phyloP scores from a whole-genome alignment of 2,888 invertebrate species.

The Nasonovia ribisnigri region DNA sequence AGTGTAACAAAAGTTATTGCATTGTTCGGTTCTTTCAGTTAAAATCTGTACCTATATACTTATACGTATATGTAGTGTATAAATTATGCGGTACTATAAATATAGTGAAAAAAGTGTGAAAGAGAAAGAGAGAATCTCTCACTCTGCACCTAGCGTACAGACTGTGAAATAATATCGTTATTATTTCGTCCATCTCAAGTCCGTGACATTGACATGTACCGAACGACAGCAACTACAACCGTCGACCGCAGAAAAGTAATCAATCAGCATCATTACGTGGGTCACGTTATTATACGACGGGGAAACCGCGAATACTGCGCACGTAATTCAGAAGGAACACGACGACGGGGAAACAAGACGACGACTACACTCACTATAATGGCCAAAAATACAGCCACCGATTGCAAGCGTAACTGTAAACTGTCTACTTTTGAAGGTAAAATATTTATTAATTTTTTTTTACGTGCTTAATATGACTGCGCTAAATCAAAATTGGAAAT shows the following conservation, averaged over 20 bases:
- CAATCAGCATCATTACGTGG: conserved; percentile 27
- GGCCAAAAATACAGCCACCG: neutral
- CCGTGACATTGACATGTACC: conserved; percentile 44
- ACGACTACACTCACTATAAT: neutral
- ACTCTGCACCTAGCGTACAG: neutral
- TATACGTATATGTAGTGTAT: neutral
- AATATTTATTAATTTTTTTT: neutral
- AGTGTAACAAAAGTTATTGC: no score
- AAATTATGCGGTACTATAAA: neutral
- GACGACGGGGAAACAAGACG: neutral
- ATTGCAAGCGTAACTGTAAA: neutral
- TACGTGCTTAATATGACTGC: neutral
- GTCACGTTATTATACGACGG: conserved; percentile 18
- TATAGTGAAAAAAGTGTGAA: neutral
- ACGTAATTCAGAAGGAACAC: conserved; percentile 46
- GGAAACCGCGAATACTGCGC: conserved; percentile 1
- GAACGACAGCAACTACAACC: neutral
- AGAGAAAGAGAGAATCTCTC: neutral
- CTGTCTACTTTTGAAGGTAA: neutral
- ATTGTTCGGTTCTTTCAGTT: no score
- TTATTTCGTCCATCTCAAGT: neutral
- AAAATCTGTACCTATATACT: no score
- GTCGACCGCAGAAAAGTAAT: conserved; percentile 26
- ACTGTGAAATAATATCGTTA: neutral
- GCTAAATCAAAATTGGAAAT: neutral